These are phyloP conservation scores for Illadopsis cleaveri DNA, from an alignment of 2,113 vertebrate genomes.

Conservation along the genomic window DNA sequence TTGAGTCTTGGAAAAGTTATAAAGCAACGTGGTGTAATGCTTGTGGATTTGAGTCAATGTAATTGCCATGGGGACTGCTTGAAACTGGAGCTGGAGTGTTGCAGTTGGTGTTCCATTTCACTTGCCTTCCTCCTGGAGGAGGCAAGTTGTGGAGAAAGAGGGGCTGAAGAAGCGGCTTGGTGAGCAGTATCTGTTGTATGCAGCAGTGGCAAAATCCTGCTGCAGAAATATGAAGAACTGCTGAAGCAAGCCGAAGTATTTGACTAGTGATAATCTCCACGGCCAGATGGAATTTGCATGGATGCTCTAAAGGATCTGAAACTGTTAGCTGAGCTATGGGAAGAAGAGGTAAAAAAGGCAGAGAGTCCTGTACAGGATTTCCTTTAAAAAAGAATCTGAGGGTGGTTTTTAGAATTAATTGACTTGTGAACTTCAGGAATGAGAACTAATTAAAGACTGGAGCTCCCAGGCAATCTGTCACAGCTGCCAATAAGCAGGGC, in stretches of 20 bases:
- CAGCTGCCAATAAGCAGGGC: constrained; percentile 11
- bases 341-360: neutral
- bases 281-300: constrained; percentile 25
- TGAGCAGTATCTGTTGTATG: neutral
- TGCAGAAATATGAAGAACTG: constrained; percentile 11
- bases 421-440: constrained; percentile 50
- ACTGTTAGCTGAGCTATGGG: neutral
- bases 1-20: neutral
- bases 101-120: neutral
- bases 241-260: constrained; percentile 22
- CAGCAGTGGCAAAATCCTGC: neutral
- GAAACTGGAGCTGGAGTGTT: neutral
- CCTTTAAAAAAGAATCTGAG: neutral
- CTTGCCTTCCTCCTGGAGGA: neutral
- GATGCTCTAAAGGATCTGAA: neutral
- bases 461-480: constrained; percentile 29
- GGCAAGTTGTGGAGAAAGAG: neutral
- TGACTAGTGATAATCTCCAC: neutral
- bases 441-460: constrained; percentile 46
- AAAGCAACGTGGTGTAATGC: neutral
- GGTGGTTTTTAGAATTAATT: constrained; percentile 33
- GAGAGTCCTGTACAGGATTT: neutral
- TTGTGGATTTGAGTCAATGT: accelerated
- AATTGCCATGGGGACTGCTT: neutral
- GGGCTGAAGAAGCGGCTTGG: neutral